A percentile compares a stretch with the other conserved stretches of the same genome.
Evolutionary conservation across 23 tunicate species (phyloP).

Genomic region (Halocynthia roretzi): DNA sequence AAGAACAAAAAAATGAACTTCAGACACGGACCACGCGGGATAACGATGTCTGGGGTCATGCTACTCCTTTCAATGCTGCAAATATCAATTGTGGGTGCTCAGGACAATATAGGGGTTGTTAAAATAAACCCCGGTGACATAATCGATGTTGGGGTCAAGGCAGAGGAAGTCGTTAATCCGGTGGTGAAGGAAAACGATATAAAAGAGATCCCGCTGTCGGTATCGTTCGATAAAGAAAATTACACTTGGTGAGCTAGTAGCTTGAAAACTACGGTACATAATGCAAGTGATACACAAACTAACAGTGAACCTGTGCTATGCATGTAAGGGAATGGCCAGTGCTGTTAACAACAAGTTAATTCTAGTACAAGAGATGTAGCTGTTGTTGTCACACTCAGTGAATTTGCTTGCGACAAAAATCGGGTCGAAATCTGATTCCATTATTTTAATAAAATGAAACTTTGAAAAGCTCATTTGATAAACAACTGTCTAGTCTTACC

Average conservation of each 20-base stretch:
- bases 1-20: no score
- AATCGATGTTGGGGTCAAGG: not conserved
- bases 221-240: constrained; percentile 71
- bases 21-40: no score
- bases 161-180: not conserved
- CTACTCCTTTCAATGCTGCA: not conserved
- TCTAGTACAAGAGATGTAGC: no score
- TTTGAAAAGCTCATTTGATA: no score
- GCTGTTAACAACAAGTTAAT: not conserved
- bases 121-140: not conserved
- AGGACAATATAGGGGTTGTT: constrained; percentile 16
- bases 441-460: no score
- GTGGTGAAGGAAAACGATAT: constrained; percentile 1
- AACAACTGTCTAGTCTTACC: no score
- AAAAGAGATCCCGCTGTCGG: constrained; percentile 62
- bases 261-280: not conserved
- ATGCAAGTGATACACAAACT: not conserved
- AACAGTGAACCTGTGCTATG: not conserved
- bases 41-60: no score
- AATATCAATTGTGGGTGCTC: constrained; percentile 1
- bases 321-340: not conserved
- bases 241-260: constrained; percentile 68
- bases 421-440: no score
- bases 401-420: no score
- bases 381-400: no score